Evolutionary conservation across 2,797 vertebrate species (phyloP).

Genomic region (Toxotes lorentzi): DNA sequence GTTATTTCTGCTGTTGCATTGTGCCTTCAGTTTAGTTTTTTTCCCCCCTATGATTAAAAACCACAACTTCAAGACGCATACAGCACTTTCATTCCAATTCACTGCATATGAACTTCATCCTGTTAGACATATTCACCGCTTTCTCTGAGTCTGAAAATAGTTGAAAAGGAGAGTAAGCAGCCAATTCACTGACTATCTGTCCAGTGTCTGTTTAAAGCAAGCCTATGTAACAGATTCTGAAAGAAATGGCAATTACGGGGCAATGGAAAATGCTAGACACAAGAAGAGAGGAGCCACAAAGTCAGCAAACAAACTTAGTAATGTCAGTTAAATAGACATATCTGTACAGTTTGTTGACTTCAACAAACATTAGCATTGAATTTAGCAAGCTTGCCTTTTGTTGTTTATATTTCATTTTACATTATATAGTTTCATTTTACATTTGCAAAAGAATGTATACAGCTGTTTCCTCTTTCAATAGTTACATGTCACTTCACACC

Average conservation of each 20-base stretch:
- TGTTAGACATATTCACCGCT: conserved; percentile 4
- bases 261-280: not conserved
- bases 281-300: not conserved
- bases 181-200: not conserved
- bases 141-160: not conserved
- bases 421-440: not conserved
- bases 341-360: too few relatives aligned
- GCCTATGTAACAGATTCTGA: not conserved
- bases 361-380: too few relatives aligned
- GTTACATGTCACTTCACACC: not conserved
- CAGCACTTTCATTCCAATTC: not conserved
- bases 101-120: not conserved
- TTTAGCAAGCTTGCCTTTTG: not conserved
- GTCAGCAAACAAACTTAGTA: not conserved
- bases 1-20: conserved; percentile 9
- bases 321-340: not conserved
- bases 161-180: not conserved
- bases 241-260: not conserved
- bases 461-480: not conserved
- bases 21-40: conserved; percentile 1
- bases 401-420: not conserved
- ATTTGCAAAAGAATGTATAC: not conserved
- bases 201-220: not conserved
- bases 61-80: not conserved
- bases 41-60: not conserved